Evolutionary conservation across 2,797 vertebrate genomes (phyloP).

Genomic region (Sciaenops ocellatus): DNA sequence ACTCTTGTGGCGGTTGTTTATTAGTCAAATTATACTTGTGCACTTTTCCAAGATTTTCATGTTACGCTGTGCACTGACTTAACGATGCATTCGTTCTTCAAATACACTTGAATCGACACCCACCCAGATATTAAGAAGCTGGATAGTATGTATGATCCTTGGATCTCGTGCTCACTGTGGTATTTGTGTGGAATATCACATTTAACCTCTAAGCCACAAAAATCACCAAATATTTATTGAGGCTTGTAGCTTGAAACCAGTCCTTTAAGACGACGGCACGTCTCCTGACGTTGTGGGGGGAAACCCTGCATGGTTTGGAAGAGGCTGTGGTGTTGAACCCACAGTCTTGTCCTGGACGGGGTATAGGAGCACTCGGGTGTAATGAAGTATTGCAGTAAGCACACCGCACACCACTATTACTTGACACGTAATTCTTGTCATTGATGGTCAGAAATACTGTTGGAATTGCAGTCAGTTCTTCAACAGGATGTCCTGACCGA

Average conservation of each 20-base stretch:
- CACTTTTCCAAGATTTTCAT: slow-evolving; percentile 11
- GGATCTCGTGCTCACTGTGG: slow-evolving; percentile 45
- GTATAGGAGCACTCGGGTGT: slow-evolving; percentile 37
- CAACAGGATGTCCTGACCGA: slow-evolving; percentile 11
- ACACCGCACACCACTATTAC: slow-evolving; percentile 34
- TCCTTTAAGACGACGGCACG: slow-evolving; percentile 63
- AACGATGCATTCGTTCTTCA: slow-evolving; percentile 15
- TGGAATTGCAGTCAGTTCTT: background rate
- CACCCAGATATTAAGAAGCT: slow-evolving; percentile 36
- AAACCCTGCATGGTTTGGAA: slow-evolving; percentile 64
- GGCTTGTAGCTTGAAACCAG: slow-evolving; percentile 71
- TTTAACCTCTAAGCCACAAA: slow-evolving; percentile 71
- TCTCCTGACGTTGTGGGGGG: slow-evolving; percentile 52
- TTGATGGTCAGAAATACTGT: slow-evolving; percentile 7
- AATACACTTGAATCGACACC: slow-evolving; percentile 18
- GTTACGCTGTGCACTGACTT: slow-evolving; percentile 6
- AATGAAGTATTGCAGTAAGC: slow-evolving; percentile 45
- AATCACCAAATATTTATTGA: slow-evolving; percentile 78
- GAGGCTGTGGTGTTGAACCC: slow-evolving; percentile 50
- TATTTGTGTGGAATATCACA: slow-evolving; percentile 64
- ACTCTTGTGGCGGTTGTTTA: background rate
- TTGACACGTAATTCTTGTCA: slow-evolving; percentile 50
- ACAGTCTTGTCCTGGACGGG: slow-evolving; percentile 57
- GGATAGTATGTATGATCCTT: slow-evolving; percentile 39
- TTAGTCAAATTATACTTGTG: background rate